Evolutionary conservation across 2,888 invertebrate species (phyloP).

Genomic region (Cantharis lateralis): DNA sequence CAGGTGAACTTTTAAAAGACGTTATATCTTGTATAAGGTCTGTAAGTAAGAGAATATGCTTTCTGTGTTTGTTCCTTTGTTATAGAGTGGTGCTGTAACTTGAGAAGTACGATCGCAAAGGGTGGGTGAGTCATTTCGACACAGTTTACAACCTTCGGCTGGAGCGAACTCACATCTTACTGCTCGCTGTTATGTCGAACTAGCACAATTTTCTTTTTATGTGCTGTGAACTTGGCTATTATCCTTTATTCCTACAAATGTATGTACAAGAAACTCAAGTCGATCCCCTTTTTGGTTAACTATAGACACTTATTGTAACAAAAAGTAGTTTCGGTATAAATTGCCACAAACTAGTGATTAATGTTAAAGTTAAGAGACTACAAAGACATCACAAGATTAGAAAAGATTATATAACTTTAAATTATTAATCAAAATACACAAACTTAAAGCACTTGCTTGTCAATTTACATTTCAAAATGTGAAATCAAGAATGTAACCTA

Average conservation of each 20-base stretch:
- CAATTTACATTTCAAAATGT: not conserved
- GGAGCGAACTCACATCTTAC: slow-evolving; percentile 29
- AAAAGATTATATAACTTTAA: not conserved
- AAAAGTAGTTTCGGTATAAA: not conserved
- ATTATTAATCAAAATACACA: not conserved
- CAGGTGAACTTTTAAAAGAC: slow-evolving; percentile 13
- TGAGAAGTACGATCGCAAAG: slow-evolving; percentile 14
- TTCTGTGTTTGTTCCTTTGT: slow-evolving; percentile 17
- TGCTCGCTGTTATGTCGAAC: slow-evolving; percentile 18
- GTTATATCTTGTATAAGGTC: slow-evolving; percentile 8
- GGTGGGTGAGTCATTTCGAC: slow-evolving; percentile 17
- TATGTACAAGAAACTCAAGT: slow-evolving; percentile 7
- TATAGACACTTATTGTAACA: slow-evolving; percentile 1
- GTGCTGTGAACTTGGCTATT: slow-evolving; percentile 16
- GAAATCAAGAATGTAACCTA: not conserved
- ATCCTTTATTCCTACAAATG: slow-evolving; percentile 18
- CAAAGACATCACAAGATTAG: not conserved
- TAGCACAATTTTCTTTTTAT: slow-evolving; percentile 22
- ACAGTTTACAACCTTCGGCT: slow-evolving; percentile 35
- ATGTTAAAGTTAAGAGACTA: not conserved
- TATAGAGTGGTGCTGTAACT: slow-evolving; percentile 12
- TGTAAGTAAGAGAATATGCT: slow-evolving; percentile 17
- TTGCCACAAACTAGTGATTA: not conserved
- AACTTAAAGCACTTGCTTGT: not conserved
- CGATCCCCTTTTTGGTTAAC: slow-evolving; percentile 9